These are phyloP conservation scores for Nannoperca australis DNA, from an alignment of 2,797 vertebrate species.

Conservation along the genomic window DNA sequence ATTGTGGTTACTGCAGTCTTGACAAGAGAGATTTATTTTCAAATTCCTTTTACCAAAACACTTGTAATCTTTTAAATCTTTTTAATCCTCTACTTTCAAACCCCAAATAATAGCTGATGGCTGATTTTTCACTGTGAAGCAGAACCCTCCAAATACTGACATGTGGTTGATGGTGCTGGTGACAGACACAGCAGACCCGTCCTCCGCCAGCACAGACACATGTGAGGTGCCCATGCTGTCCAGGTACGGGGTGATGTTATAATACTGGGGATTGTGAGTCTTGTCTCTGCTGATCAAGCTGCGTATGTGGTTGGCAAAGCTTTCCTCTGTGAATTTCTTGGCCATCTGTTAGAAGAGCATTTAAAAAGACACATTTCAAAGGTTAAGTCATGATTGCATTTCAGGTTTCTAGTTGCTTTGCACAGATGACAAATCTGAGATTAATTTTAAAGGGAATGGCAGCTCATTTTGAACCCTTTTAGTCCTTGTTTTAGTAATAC, in stretches of 20 bases:
- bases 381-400: not conserved
- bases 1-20: not conserved
- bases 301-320: slow-evolving; percentile 78
- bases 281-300: slow-evolving; percentile 73
- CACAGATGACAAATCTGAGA: not conserved
- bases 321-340: slow-evolving; percentile 72
- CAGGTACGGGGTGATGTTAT: slow-evolving; percentile 69
- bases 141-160: slow-evolving; percentile 81
- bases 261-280: slow-evolving; percentile 82
- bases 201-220: slow-evolving; percentile 89
- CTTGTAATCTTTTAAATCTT: slow-evolving; percentile 37
- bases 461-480: no score
- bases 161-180: slow-evolving; percentile 95
- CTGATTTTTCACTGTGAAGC: not conserved
- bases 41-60: slow-evolving; percentile 27
- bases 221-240: slow-evolving; percentile 89
- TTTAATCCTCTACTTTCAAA: slow-evolving; percentile 9
- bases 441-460: no score
- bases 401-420: not conserved
- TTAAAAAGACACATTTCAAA: slow-evolving; percentile 6
- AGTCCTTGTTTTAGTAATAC: accelerated
- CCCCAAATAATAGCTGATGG: not conserved
- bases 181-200: slow-evolving; percentile 91
- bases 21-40: slow-evolving; percentile 17
- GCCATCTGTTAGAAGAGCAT: slow-evolving; percentile 55